These are phyloP conservation scores for Diloba caeruleocephala DNA, from an alignment of 2,888 invertebrate species.

Conservation along the genomic window DNA sequence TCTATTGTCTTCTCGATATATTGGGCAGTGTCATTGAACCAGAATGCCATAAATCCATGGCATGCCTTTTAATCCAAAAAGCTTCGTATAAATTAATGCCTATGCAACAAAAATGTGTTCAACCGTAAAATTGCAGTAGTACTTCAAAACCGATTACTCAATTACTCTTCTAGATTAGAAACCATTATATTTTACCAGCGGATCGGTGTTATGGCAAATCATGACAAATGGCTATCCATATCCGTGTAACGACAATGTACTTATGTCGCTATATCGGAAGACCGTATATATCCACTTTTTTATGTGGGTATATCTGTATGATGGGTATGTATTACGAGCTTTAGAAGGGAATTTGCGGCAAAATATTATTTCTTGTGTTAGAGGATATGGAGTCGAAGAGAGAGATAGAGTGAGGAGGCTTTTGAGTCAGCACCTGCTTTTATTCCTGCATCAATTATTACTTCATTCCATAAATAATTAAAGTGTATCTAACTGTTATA, in stretches of 20 bases:
- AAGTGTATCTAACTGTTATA: no score
- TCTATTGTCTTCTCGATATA: background rate
- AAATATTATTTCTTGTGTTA: no score
- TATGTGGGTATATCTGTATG: constrained; percentile 30
- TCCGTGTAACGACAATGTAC: constrained; percentile 45
- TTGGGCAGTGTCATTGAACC: background rate
- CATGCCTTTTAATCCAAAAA: constrained; percentile 20
- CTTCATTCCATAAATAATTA: no score
- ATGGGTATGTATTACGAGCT: no score
- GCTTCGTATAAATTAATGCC: constrained; percentile 10
- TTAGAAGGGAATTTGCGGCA: no score
- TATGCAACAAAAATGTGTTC: constrained; percentile 16
- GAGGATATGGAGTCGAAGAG: no score
- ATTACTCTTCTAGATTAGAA: constrained; percentile 49
- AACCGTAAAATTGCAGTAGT: constrained; percentile 31
- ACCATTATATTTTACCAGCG: constrained; percentile 47
- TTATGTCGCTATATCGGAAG: constrained; percentile 50
- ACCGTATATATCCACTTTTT: constrained; percentile 40
- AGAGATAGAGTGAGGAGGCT: no score
- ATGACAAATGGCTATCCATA: constrained; percentile 54
- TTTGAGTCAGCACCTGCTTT: no score
- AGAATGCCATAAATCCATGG: constrained; percentile 11
- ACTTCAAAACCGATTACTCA: constrained; percentile 43
- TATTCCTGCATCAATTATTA: no score
- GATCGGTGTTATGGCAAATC: constrained; percentile 53